phyloP scores from a whole-genome alignment of 1,140 invertebrate genomes.

The Drosophila subpulchrella region DNA sequence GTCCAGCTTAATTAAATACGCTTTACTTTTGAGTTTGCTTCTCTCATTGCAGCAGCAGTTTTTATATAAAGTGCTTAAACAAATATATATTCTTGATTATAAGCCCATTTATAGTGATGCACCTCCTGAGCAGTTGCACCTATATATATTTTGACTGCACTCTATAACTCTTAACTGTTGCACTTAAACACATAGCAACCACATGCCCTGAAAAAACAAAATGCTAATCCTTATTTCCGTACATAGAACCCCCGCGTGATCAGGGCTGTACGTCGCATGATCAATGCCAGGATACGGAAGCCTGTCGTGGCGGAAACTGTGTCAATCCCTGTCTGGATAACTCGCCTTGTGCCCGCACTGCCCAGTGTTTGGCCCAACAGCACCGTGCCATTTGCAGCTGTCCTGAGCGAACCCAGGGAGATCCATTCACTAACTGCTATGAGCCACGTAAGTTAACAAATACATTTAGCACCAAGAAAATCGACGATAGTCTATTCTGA shows the following conservation, averaged over 20 bases:
- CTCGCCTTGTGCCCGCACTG: slow-evolving; percentile 91
- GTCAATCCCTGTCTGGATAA: slow-evolving; percentile 90
- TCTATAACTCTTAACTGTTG: slow-evolving; percentile 72
- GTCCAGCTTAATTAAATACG: slow-evolving; percentile 7
- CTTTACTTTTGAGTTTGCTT: slow-evolving; percentile 72
- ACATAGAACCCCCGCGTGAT: slow-evolving; percentile 85
- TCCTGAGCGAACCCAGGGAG: slow-evolving; percentile 89
- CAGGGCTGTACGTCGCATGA: slow-evolving; percentile 89
- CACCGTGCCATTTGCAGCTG: slow-evolving; percentile 93
- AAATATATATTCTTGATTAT: slow-evolving; percentile 18
- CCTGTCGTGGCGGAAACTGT: slow-evolving; percentile 90
- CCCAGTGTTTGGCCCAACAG: slow-evolving; percentile 90
- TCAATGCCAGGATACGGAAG: slow-evolving; percentile 90
- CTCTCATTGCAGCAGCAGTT: slow-evolving; percentile 69
- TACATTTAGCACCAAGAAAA: no score
- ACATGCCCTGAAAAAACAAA: not conserved
- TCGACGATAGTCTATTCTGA: no score
- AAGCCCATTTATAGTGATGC: slow-evolving; percentile 32
- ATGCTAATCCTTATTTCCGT: slow-evolving; percentile 20
- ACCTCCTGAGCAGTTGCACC: slow-evolving; percentile 51
- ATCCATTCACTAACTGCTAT: slow-evolving; percentile 92
- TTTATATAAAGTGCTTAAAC: slow-evolving; percentile 32
- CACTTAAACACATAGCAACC: slow-evolving; percentile 23
- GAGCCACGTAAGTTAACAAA: slow-evolving; percentile 84
- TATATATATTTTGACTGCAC: slow-evolving; percentile 69